These are phyloP conservation scores for Papilio dardanus DNA, from an alignment of 1,140 invertebrate genomes.

Conservation along the genomic window DNA sequence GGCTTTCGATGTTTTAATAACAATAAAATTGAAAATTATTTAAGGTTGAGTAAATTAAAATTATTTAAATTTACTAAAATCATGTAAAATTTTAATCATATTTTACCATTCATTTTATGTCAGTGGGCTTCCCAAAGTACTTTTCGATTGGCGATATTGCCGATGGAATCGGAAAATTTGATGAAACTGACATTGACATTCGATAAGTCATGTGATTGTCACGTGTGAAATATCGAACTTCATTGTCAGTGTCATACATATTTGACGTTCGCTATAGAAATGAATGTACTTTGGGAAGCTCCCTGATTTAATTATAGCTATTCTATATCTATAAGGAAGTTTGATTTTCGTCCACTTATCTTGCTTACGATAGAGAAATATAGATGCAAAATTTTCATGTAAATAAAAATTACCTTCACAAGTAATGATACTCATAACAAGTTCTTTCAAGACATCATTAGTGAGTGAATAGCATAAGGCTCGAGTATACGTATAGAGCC, in stretches of 20 bases:
- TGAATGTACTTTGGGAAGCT: too few species aligned
- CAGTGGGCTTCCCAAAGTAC: too few species aligned
- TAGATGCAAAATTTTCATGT: neutral
- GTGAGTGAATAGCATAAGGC: neutral
- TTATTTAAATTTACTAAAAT: neutral
- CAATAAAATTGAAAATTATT: neutral
- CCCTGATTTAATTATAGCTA: too few species aligned
- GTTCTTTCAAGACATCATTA: slow-evolving; percentile 17
- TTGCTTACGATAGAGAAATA: neutral
- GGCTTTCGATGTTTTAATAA: neutral
- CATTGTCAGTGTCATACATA: too few species aligned
- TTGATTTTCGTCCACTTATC: neutral
- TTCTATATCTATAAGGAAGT: neutral
- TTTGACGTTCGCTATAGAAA: too few species aligned
- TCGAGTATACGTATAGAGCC: neutral
- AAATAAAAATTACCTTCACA: slow-evolving; percentile 17
- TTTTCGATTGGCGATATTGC: too few species aligned
- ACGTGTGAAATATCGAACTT: too few species aligned
- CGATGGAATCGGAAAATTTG: too few species aligned
- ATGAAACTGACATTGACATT: too few species aligned
- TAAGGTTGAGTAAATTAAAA: neutral
- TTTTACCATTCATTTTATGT: too few species aligned
- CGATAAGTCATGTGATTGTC: too few species aligned
- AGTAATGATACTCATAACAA: neutral
- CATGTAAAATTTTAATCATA: too few species aligned